Evolutionary conservation across 2,113 vertebrate species (phyloP), one percentile per base, ranked within the genome.

Genomic region (Hemibagrus wyckioides): DNA sequence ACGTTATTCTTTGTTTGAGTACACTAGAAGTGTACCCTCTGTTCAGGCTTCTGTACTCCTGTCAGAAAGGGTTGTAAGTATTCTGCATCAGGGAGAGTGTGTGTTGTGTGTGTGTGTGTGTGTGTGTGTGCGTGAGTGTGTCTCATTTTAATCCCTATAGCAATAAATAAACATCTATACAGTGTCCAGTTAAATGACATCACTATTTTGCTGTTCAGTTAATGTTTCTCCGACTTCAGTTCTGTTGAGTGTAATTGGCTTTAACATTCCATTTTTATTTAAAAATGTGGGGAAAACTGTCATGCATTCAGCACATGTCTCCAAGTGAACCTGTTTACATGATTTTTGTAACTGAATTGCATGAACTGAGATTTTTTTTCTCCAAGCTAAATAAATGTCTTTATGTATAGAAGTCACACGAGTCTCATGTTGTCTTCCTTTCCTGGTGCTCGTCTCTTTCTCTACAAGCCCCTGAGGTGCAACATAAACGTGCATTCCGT

Each of bases 251-350:
- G 36, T 80, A 63, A 88, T 69, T 84, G 41, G 33, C 71, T 41
- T 65, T 50, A 90, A 86, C 75, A 79, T 89, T 90, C 85, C 85
- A 65, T 81, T 88, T 61, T 88, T 48, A 84, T 83, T 79, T 79
- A 82, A 80, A 54, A 80, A 28, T 63, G 28, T 71, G 61, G 50
- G 71, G 17, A 3, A 57, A 82, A 81, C n/a, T 79, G 76, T 88
- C 73, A 67, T 89, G 86, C 84, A 86, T 82, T 86, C 61, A 85
- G 39, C 89, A 63, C 65, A 82, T 69, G 52, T 90, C 67, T 89
- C 81, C 84, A 89, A 87, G 73, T 84, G 75, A 87, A 86, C 57
- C 85, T 91, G 90, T 91, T 91, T 91, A 91, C 90, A 91, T 89
- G 85, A 88, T 88, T 89, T 81, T 86, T 81, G 77, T 82, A 86